These are phyloP conservation scores for Selene dorsalis DNA, from an alignment of 2,797 vertebrate genomes.

Conservation along the genomic window DNA sequence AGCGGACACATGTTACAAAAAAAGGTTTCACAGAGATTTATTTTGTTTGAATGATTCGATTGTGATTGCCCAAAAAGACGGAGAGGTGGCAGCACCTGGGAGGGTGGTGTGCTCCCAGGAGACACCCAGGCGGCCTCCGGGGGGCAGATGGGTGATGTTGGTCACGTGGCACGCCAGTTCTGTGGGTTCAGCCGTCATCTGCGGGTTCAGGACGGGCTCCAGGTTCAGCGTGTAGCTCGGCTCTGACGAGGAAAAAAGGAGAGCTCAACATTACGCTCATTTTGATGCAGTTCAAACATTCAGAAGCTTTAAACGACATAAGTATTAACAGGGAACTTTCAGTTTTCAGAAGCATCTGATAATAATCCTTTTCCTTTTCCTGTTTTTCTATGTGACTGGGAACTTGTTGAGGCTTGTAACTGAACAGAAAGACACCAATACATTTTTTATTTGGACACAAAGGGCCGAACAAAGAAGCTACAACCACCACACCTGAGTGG, in stretches of 20 bases:
- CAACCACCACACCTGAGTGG: background rate
- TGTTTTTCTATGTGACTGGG: background rate
- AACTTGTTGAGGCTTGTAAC: background rate
- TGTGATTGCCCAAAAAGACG: background rate
- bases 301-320: background rate
- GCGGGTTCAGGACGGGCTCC: constrained; percentile 73
- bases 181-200: constrained; percentile 86
- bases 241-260: constrained; percentile 76
- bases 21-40: background rate
- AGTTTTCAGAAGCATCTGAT: too few species aligned
- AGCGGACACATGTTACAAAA: constrained; percentile 5
- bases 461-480: too few species aligned
- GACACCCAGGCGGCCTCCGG: constrained; percentile 82
- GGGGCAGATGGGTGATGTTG: constrained; percentile 66
- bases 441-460: background rate
- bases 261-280: background rate
- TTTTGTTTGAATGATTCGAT: too few species aligned
- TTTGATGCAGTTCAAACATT: background rate
- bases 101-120: constrained; percentile 89
- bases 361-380: too few species aligned
- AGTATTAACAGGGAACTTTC: too few species aligned
- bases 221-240: constrained; percentile 84
- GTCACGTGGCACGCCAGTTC: constrained; percentile 88
- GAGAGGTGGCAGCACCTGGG: constrained; percentile 55
- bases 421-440: background rate